Base-by-base conservation (phyloP, 2,113 vertebrate genomes). In the Ia io region DNA sequence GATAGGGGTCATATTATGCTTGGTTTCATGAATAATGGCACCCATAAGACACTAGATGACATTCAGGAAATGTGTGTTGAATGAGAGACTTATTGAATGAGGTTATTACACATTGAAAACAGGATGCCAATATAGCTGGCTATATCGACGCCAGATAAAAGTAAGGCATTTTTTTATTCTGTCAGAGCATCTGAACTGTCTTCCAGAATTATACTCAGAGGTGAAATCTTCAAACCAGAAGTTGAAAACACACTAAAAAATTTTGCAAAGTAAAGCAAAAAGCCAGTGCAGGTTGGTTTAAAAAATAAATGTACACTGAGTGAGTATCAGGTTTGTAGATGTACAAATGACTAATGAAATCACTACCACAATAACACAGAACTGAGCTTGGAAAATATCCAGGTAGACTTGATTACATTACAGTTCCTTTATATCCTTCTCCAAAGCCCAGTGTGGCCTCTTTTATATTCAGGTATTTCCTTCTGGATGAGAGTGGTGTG, bases 291-390 rank as follows among this genome's bases (percentile, higher is more conserved):
- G 25, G 44, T 73, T 94, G 92, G 5, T 25, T 90, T 93, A 65
- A 89, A 74, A 97, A 92, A 79, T 76, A 90, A 83, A 87, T 63
- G n/a, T 9, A 71, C 88, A 63, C 87, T 3, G 9, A 87, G 44
- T 53, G 67, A 90, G 78, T 94, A 84, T 96, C 91, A 76, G 44
- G 56, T 95, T 95, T 78, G 63, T 71, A 95, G 51, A 51, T 74
- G 23, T n/a, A 91, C 49, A 90, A 89, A 91, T 95, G 90, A 96
- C 74, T 94, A 80, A 94, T 94, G 79, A 73, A 77, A 84, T 86
- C 51, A 42, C 80, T 76, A 70, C 83, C 74, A 47, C 32, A 93
- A 13, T 83, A 78, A 91, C 53, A 40, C 32, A 96, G 88, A 69
- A 89, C 4, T 73, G 42, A 80, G 37, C 30, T 69, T 80, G 92